These are phyloP conservation scores for Catharus bicknelli DNA, from an alignment of 2,113 vertebrate species.

Conservation along the genomic window DNA sequence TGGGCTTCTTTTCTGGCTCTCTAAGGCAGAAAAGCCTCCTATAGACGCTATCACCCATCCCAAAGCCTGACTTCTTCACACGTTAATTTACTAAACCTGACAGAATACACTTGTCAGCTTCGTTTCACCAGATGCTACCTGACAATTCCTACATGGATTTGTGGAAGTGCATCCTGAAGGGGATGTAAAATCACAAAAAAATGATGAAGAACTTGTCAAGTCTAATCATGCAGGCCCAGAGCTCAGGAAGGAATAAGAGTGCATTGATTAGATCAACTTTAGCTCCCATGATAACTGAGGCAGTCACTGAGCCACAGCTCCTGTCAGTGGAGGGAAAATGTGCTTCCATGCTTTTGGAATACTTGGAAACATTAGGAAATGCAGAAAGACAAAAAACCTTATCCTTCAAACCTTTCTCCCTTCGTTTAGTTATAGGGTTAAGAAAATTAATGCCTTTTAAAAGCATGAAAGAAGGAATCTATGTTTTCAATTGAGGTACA, in stretches of 20 bases:
- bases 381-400: neutral
- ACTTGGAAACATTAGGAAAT: neutral
- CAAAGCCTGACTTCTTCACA: neutral
- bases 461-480: neutral
- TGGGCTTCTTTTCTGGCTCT: neutral
- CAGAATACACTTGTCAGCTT: slow-evolving; percentile 11
- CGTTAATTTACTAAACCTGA: neutral
- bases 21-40: neutral
- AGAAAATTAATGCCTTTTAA: neutral
- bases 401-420: neutral
- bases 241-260: neutral
- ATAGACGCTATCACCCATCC: neutral
- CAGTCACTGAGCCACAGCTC: neutral
- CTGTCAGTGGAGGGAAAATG: neutral
- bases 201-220: neutral
- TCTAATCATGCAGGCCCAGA: neutral
- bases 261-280: neutral
- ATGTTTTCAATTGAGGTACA: neutral
- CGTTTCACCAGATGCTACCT: slow-evolving; percentile 18
- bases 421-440: neutral
- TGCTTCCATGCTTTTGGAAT: neutral
- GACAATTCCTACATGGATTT: neutral
- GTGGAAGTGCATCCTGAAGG: neutral
- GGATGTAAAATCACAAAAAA: neutral
- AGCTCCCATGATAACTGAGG: neutral